Evolutionary conservation across 2,888 invertebrate species (phyloP).

Genomic region (Agonopterix arenella): DNA sequence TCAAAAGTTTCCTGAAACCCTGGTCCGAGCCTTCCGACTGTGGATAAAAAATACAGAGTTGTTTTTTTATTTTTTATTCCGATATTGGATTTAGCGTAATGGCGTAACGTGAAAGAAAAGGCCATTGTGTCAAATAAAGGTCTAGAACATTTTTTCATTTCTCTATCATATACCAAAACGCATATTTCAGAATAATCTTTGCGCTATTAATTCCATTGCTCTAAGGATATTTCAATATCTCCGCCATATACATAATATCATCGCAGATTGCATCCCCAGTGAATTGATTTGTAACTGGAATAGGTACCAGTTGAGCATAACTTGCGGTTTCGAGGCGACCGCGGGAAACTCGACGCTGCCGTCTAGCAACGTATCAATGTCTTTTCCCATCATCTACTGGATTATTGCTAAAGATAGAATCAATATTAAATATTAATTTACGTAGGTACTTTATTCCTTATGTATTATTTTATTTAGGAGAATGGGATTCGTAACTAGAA

Average conservation of each 20-base stretch:
- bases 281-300: slow-evolving; percentile 56
- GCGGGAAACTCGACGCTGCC: slow-evolving; percentile 48
- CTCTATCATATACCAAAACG: too few species aligned
- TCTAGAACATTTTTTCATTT: too few species aligned
- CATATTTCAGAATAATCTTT: too few species aligned
- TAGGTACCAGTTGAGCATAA: slow-evolving; percentile 38
- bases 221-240: too few species aligned
- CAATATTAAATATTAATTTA: too few species aligned
- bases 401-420: slow-evolving; percentile 5
- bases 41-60: slow-evolving; percentile 42
- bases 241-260: too few species aligned
- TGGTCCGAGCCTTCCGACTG: slow-evolving; percentile 28
- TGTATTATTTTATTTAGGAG: too few species aligned
- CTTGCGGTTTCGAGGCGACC: slow-evolving; percentile 49
- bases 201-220: too few species aligned
- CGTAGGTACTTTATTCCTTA: too few species aligned
- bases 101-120: slow-evolving; percentile 33
- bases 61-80: slow-evolving; percentile 45
- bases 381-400: slow-evolving; percentile 45
- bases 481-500: too few species aligned
- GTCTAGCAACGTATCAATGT: slow-evolving; percentile 44
- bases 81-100: slow-evolving; percentile 39
- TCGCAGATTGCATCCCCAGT: slow-evolving; percentile 30
- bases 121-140: slow-evolving; percentile 15
- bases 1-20: slow-evolving; percentile 51